Conservation (phyloP, 53 echinoderm and acorn worm species). For the Echinarachnius parma region DNA sequence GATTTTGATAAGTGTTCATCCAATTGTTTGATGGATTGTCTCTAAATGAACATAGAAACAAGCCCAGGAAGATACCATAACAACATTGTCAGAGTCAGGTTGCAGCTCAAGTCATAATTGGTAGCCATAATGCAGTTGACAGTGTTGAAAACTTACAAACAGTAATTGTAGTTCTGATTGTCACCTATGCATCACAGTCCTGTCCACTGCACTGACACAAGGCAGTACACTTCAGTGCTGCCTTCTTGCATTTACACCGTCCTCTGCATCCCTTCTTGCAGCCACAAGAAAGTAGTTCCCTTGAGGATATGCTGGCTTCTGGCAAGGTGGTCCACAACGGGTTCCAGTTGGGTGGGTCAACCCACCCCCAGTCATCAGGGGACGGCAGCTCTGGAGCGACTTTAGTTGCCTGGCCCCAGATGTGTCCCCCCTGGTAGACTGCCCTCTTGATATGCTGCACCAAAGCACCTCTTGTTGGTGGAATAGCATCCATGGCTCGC, state of each 20-base stretch:
- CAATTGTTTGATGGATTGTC: no score
- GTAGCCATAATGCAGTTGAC: neutral
- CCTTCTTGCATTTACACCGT: slow-evolving; percentile 4
- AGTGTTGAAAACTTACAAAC: neutral
- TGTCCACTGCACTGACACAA: neutral
- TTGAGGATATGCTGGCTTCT: neutral
- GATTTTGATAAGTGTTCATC: no score
- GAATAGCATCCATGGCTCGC: no score
- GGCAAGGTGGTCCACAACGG: slow-evolving; percentile 19
- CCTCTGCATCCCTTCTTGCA: slow-evolving; percentile 15
- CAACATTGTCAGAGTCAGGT: no score
- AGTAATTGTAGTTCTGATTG: neutral
- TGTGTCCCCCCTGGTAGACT: neutral
- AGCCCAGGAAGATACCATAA: no score
- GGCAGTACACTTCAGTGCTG: neutral
- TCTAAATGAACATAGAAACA: no score
- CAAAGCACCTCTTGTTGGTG: no score
- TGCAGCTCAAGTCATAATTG: no score
- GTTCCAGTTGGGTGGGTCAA: neutral
- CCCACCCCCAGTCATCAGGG: slow-evolving; percentile 15
- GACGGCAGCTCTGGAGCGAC: neutral
- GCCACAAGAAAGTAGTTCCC: slow-evolving; percentile 11
- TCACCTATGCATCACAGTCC: neutral
- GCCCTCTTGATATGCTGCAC: no score
- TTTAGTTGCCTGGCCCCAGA: neutral